phyloP scores from a whole-genome alignment of 2,113 vertebrate species.

The Eulacestoma nigropectus region DNA sequence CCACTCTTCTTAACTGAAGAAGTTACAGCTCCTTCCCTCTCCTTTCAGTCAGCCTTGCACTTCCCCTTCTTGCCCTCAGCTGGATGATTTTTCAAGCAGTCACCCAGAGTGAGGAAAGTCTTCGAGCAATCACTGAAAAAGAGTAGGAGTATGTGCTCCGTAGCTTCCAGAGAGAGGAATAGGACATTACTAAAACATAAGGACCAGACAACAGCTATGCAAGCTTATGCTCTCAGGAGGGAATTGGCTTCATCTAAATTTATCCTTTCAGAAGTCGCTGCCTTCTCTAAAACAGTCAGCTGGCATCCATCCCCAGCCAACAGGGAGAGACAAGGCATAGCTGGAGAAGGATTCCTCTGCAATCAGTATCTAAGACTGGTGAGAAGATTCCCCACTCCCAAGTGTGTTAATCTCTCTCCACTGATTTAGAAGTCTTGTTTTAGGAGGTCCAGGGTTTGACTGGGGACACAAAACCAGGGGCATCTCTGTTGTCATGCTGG shows the following conservation, averaged over 20 bases:
- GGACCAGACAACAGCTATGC: neutral
- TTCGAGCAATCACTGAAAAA: neutral
- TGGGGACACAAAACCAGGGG: neutral
- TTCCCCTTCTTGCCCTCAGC: neutral
- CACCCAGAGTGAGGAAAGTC: rapidly evolving
- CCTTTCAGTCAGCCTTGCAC: neutral
- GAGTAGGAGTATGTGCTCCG: neutral
- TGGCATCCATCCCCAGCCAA: neutral
- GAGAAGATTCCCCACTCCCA: neutral
- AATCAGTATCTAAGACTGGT: neutral
- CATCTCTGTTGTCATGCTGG: neutral
- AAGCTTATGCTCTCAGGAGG: neutral
- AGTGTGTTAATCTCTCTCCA: neutral
- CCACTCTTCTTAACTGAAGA: neutral
- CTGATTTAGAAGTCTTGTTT: neutral
- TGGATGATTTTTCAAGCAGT: neutral
- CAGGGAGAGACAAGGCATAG: neutral
- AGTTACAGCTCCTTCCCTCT: neutral
- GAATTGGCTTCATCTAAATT: neutral
- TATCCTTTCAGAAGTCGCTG: neutral
- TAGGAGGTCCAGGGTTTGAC: neutral
- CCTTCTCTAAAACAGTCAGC: neutral
- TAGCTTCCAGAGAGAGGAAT: neutral
- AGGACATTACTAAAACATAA: neutral
- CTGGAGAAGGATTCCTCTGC: neutral